Base-by-base conservation (phyloP, 2,113 vertebrate species). In the Kryptolebias marmoratus region DNA sequence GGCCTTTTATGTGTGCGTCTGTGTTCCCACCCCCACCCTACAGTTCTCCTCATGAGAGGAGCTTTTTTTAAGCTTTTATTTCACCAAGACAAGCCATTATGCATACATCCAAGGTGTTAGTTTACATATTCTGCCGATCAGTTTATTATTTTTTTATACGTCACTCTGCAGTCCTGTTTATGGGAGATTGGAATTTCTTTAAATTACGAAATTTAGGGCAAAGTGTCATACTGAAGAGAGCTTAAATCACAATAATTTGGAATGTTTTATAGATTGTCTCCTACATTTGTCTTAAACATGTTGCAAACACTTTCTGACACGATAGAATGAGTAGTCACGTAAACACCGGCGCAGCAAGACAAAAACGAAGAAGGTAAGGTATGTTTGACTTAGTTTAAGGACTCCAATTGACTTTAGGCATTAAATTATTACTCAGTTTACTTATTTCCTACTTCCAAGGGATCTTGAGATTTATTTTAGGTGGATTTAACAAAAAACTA, bases 31-130 rank as follows among this genome's bases (percentile, higher is more conserved):
- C 3, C 31, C 11, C 44, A 31, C 61, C 45, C 22, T 27, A 45
- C 61, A 77, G 55, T 42, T 22, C 65, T 86, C 32, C 72, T 75
- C 58, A 9, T 75, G 48, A 69, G 74, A 86, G 73, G 83, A 81
- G 78, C 64, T 77, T 84, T 52, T 89, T 91, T 88, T 82, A 83
- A 80, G 22, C 18, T 73, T 88, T 87, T 11, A 49, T 91, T 92
- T 91, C 88, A 92, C 85, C 68, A 81, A 80, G 39, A 73, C 39
- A 79, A 92, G 80, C 77, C 80, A 86, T 87, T 81, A 48, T 45
- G 69, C 75, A 82, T 88, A 85, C 70, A 71, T 70, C 18, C 75
- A 75, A 69, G 73, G 45, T 83, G 61, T 82, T 77, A 86, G 71
- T 87, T 86, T 81, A 83, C 66, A 50, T 72, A 80, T 68, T 79